These are phyloP conservation scores for Ferrisia virgata DNA, from an alignment of 2,888 invertebrate genomes.

Conservation along the genomic window DNA sequence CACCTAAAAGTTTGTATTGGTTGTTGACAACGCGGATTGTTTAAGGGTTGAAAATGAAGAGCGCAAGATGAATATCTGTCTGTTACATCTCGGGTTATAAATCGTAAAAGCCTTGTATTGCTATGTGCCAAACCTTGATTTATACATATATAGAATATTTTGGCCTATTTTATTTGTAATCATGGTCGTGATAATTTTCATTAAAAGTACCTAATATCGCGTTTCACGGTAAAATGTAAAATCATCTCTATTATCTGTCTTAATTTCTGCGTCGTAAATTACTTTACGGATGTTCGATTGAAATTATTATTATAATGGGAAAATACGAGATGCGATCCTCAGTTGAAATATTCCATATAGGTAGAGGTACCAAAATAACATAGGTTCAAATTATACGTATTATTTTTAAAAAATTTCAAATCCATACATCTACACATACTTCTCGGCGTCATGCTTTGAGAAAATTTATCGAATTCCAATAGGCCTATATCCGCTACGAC, in stretches of 20 bases:
- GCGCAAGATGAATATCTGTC: slow-evolving; percentile 40
- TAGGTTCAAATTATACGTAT: too few relatives aligned
- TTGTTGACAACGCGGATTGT: not conserved
- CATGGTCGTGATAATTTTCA: not conserved
- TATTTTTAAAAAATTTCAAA: too few relatives aligned
- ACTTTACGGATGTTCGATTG: not conserved
- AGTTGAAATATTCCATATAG: too few relatives aligned
- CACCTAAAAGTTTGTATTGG: slow-evolving; percentile 29
- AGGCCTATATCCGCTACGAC: too few relatives aligned
- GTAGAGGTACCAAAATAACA: too few relatives aligned
- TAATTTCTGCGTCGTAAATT: not conserved
- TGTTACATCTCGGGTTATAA: slow-evolving; percentile 40
- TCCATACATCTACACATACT: too few relatives aligned
- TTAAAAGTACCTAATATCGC: not conserved
- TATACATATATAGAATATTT: slow-evolving; percentile 32
- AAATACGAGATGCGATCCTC: too few relatives aligned
- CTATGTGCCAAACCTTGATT: slow-evolving; percentile 38
- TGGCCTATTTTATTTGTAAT: not conserved
- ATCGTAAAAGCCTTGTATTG: slow-evolving; percentile 28
- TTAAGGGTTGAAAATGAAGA: slow-evolving; percentile 28
- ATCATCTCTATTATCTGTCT: not conserved
- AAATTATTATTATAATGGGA: too few relatives aligned
- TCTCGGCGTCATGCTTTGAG: too few relatives aligned
- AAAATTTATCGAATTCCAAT: too few relatives aligned
- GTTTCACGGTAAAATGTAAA: not conserved